phyloP scores from a whole-genome alignment of 2,797 vertebrate genomes.

The Babyrousa celebensis region DNA sequence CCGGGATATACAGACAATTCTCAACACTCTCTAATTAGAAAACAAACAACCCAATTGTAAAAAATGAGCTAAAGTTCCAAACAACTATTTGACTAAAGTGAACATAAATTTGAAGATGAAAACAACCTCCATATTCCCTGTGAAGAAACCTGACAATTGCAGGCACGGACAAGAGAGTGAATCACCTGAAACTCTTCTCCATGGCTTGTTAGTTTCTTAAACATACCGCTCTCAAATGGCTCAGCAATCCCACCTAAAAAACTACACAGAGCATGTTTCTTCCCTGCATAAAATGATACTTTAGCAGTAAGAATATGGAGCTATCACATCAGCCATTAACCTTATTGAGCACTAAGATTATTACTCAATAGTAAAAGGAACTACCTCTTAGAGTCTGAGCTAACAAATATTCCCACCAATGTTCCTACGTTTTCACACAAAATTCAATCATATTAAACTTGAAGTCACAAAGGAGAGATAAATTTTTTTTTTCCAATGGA shows the following conservation, averaged over 20 bases:
- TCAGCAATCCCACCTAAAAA: neutral
- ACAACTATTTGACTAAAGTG: neutral
- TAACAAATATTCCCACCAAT: neutral
- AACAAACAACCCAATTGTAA: neutral
- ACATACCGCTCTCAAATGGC: neutral
- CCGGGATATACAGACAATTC: neutral
- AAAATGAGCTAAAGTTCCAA: neutral
- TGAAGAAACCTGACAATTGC: neutral
- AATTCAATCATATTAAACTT: constrained; percentile 18
- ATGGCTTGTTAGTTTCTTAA: neutral
- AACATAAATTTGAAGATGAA: neutral
- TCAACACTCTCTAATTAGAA: neutral
- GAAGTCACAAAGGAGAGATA: neutral
- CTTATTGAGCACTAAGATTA: neutral
- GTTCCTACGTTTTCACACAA: neutral
- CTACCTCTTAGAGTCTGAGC: neutral
- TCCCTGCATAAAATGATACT: neutral
- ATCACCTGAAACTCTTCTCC: neutral
- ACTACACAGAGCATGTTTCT: neutral
- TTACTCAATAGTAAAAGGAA: constrained; percentile 45
- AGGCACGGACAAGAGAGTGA: neutral
- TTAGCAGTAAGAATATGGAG: neutral
- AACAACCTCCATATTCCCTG: neutral
- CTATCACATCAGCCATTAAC: neutral
- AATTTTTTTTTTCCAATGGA: neutral